Evolutionary conservation across 2,888 invertebrate genomes (phyloP), one percentile per base, ranked within the genome.

Genomic region (Salpingus planirostris): DNA sequence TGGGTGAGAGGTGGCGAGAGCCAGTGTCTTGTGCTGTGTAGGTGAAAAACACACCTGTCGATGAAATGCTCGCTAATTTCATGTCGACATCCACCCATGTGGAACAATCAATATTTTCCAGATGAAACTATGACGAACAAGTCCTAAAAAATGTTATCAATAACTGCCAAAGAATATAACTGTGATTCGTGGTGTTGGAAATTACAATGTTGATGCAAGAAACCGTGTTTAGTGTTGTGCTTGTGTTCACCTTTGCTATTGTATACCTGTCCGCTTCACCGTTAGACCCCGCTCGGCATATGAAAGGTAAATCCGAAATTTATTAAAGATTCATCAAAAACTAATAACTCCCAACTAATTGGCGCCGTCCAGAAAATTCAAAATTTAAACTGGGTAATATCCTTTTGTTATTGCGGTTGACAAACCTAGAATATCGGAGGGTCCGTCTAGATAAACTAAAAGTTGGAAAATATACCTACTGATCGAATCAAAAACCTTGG

Each of bases 281-380:
- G 47, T 52, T 55, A 48, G 54, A 55, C 49, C 54, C 55, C 39
- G 47, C 51, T 30, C 50, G 43, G 26, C 44, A 52, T 37, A 43
- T 50, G 29, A 46, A 45, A 54, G 54, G 55, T 55, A 46, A n/a
- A n/a, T n/a, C n/a, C n/a, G n/a, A n/a, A n/a, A n/a, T n/a, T n/a
- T n/a, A n/a, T n/a, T n/a, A n/a, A n/a, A n/a, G n/a, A n/a, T n/a
- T n/a, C n/a, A n/a, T n/a, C n/a, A n/a, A n/a, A n/a, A n/a, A n/a
- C n/a, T n/a, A n/a, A n/a, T n/a, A n/a, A n/a, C n/a, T n/a, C n/a
- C n/a, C n/a, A n/a, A n/a, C n/a, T n/a, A n/a, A n/a, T n/a, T n/a
- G n/a, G n/a, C n/a, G n/a, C n/a, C n/a, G n/a, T n/a, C n/a, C n/a
- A n/a, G n/a, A n/a, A n/a, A n/a, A n/a, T n/a, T n/a, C n/a, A n/a